Evolutionary conservation across 2,888 invertebrate species (phyloP).

Genomic region (Chrysodeixis includens): DNA sequence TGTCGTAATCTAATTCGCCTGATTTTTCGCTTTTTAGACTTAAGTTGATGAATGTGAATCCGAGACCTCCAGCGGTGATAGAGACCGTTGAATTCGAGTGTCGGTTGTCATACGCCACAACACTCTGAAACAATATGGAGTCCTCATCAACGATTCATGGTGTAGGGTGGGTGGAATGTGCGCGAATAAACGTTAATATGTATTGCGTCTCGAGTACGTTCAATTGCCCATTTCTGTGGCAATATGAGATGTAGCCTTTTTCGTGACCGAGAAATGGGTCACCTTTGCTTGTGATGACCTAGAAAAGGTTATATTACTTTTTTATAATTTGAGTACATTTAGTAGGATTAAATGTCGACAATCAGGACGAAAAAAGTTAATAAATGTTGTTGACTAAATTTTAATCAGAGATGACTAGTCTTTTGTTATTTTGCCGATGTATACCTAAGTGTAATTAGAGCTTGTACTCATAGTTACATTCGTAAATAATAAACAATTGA

Average conservation of each 20-base stretch:
- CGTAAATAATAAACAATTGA: too few relatives aligned
- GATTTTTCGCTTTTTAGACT: constrained; percentile 65
- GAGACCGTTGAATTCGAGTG: constrained; percentile 60
- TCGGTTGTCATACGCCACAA: constrained; percentile 64
- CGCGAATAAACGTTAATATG: constrained; percentile 20
- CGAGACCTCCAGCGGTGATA: constrained; percentile 68
- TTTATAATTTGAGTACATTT: too few relatives aligned
- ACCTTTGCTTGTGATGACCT: not conserved
- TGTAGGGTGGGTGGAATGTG: constrained; percentile 18
- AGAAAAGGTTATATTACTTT: not conserved
- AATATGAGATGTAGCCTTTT: constrained; percentile 24
- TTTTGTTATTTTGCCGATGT: too few relatives aligned
- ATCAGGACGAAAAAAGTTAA: too few relatives aligned
- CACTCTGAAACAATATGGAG: constrained; percentile 63
- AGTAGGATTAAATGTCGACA: too few relatives aligned
- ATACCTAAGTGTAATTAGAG: too few relatives aligned
- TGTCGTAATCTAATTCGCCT: constrained; percentile 63
- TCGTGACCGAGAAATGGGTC: not conserved
- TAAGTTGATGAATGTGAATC: constrained; percentile 65
- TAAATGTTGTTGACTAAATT: too few relatives aligned
- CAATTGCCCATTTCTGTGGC: constrained; percentile 33
- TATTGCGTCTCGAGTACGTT: constrained; percentile 16
- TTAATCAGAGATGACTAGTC: too few relatives aligned
- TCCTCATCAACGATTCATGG: constrained; percentile 2
- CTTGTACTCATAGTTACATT: too few relatives aligned